Evolutionary conservation across 2,113 vertebrate species (phyloP).

Genomic region (Colinus virginianus): DNA sequence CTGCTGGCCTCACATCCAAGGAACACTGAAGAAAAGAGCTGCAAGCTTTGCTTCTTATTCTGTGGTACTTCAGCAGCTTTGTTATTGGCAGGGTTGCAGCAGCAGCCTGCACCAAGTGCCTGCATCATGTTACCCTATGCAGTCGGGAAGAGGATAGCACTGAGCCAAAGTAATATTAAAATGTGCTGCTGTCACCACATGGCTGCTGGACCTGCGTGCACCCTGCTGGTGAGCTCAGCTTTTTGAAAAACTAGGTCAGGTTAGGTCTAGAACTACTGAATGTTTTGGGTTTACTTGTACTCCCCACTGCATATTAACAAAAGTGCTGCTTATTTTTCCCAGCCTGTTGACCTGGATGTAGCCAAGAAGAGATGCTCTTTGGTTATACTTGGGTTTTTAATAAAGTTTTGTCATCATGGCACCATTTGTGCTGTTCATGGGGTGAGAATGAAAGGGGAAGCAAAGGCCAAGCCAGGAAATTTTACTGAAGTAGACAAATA

Average conservation of each 20-base stretch:
- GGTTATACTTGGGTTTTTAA: background rate
- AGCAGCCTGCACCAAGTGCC: accelerated
- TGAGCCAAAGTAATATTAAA: background rate
- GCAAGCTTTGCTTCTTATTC: background rate
- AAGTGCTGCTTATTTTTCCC: background rate
- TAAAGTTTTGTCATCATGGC: background rate
- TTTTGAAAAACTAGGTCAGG: background rate
- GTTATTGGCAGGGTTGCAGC: background rate
- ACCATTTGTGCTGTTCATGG: background rate
- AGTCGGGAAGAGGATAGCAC: background rate
- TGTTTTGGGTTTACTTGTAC: background rate
- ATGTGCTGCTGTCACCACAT: background rate
- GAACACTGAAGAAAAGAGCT: background rate
- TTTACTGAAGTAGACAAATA: background rate
- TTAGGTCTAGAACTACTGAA: background rate
- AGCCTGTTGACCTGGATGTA: background rate
- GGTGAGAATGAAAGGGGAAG: background rate
- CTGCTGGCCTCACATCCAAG: accelerated
- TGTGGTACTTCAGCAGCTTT: background rate
- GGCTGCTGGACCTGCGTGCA: background rate
- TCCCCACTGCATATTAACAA: accelerated
- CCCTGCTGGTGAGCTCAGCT: accelerated
- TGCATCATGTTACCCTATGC: accelerated
- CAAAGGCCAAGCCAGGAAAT: background rate
- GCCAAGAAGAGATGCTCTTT: background rate